Percentiles rank a stretch among this genome's conserved stretches.
phyloP scores from a whole-genome alignment of 2,797 vertebrate genomes.

The Oreortyx pictus region DNA sequence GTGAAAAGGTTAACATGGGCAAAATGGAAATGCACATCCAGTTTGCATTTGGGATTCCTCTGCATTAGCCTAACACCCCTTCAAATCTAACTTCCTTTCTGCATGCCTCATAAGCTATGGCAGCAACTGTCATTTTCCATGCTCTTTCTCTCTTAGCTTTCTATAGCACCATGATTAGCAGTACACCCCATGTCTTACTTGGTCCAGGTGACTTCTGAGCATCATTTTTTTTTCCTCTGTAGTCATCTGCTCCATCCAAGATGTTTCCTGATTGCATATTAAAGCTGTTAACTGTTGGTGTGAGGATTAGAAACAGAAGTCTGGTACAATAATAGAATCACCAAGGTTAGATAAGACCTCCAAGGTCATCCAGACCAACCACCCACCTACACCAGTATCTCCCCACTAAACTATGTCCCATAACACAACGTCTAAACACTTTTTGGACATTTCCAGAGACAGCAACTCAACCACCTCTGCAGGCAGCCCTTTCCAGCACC shows the following conservation, averaged over 20 bases:
- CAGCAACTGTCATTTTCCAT: not conserved
- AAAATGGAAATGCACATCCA: not conserved
- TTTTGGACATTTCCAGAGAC: too few species aligned
- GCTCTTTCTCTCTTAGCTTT: not conserved
- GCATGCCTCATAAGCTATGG: not conserved
- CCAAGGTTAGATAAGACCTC: too few species aligned
- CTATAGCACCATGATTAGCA: rapidly evolving
- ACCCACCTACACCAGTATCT: too few species aligned
- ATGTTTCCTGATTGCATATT: not conserved
- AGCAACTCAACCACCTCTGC: too few species aligned
- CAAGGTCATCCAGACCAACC: too few species aligned
- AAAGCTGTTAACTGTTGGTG: not conserved
- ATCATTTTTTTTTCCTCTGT: not conserved
- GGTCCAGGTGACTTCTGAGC: not conserved
- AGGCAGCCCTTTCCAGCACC: too few species aligned
- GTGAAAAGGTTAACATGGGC: not conserved
- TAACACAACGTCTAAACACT: too few species aligned
- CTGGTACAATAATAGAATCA: too few species aligned
- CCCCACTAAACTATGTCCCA: too few species aligned
- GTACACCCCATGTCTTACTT: not conserved
- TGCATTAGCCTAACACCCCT: not conserved
- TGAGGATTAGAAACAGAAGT: not conserved
- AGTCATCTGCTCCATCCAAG: not conserved
- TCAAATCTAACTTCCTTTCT: not conserved
- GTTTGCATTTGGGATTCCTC: not conserved